These are phyloP conservation scores for Lagorchestes hirsutus DNA, from an alignment of 2,797 vertebrate species.

Conservation along the genomic window DNA sequence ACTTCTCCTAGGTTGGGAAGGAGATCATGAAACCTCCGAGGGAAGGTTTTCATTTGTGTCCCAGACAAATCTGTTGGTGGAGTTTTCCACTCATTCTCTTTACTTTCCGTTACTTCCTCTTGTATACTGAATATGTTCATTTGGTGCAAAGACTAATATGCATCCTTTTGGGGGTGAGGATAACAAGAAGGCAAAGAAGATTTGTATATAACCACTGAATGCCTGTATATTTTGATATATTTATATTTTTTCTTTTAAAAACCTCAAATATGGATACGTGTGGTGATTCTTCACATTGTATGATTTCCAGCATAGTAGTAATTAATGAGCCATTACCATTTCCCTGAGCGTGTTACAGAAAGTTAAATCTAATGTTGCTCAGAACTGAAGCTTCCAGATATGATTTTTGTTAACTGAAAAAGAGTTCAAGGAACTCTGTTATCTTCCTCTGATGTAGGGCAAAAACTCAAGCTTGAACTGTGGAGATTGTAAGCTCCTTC, in stretches of 20 bases:
- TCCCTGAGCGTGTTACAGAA: background rate
- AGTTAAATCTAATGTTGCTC: background rate
- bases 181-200: background rate
- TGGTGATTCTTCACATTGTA: background rate
- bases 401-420: background rate
- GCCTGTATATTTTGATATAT: background rate
- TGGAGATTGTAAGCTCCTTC: background rate
- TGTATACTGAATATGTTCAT: background rate
- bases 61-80: background rate
- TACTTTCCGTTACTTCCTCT: background rate
- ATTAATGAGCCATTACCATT: background rate
- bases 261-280: background rate
- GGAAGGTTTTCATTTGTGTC: background rate
- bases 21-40: background rate
- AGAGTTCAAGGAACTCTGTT: background rate
- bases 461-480: background rate
- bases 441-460: conserved; percentile 1
- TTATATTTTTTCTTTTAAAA: background rate
- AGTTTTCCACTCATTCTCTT: background rate
- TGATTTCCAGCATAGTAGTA: background rate
- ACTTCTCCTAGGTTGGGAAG: background rate
- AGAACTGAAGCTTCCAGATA: background rate
- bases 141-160: background rate
- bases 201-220: background rate
- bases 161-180: background rate